Evolutionary conservation across 2,888 invertebrate genomes (phyloP).

Genomic region (Xanthia icteritia): DNA sequence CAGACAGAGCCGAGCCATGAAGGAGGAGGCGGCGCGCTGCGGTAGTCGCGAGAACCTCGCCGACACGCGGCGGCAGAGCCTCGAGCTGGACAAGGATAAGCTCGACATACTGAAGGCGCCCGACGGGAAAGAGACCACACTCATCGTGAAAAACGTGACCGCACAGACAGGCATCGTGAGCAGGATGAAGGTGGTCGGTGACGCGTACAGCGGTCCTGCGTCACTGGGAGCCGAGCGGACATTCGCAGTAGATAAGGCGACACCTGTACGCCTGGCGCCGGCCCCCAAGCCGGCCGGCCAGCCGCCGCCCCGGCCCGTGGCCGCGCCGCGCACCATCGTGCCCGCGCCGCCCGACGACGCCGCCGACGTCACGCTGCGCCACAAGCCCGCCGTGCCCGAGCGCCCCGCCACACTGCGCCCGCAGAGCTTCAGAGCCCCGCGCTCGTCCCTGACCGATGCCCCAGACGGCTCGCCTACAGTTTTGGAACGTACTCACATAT

Average conservation of each 20-base stretch:
- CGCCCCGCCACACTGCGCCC: slow-evolving; percentile 93
- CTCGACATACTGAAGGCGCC: slow-evolving; percentile 74
- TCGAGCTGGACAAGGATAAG: slow-evolving; percentile 89
- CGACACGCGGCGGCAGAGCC: slow-evolving; percentile 89
- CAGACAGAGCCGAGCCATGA: slow-evolving; percentile 87
- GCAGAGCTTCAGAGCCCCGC: slow-evolving; percentile 88
- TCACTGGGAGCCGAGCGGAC: slow-evolving; percentile 74
- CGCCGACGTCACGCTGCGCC: slow-evolving; percentile 89
- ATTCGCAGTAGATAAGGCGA: slow-evolving; percentile 48
- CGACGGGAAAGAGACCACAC: slow-evolving; percentile 77
- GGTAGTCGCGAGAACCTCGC: slow-evolving; percentile 84
- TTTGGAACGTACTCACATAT: slow-evolving; percentile 93
- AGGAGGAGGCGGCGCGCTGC: slow-evolving; percentile 83
- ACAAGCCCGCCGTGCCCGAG: slow-evolving; percentile 95
- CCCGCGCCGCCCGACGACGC: slow-evolving; percentile 74
- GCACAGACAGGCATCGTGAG: slow-evolving; percentile 86
- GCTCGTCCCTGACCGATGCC: slow-evolving; percentile 77
- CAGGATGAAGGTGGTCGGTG: slow-evolving; percentile 84
- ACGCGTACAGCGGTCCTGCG: slow-evolving; percentile 80
- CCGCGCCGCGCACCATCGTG: slow-evolving; percentile 84
- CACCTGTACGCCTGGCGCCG: slow-evolving; percentile 65
- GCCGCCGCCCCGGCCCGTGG: slow-evolving; percentile 77
- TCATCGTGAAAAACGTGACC: slow-evolving; percentile 82
- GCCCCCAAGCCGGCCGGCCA: slow-evolving; percentile 68
- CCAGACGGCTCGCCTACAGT: slow-evolving; percentile 82